phyloP scores from a whole-genome alignment of 2,113 vertebrate genomes.

The Oplegnathus fasciatus region DNA sequence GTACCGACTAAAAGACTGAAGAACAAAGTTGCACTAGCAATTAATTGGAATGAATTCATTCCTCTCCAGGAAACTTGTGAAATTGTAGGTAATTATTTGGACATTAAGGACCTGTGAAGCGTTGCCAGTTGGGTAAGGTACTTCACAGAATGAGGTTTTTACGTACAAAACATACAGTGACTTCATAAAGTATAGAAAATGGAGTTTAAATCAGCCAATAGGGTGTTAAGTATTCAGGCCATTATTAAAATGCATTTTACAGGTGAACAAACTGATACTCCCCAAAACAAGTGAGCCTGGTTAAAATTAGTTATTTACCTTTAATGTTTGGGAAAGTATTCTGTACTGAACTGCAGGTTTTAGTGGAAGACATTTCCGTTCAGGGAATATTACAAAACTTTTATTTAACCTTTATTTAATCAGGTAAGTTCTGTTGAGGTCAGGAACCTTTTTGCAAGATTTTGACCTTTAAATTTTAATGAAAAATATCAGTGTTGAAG shows the following conservation, averaged over 20 bases:
- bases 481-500: background rate
- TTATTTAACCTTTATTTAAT: background rate
- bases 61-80: background rate
- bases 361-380: background rate
- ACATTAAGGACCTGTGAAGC: background rate
- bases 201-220: too few relatives aligned
- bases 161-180: background rate
- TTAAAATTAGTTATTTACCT: too few relatives aligned
- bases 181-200: background rate
- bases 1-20: background rate
- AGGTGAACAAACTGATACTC: background rate
- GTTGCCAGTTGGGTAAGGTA: background rate
- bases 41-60: background rate
- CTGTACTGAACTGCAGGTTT: too few relatives aligned
- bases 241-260: background rate
- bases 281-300: too few relatives aligned
- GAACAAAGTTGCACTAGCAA: background rate
- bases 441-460: background rate
- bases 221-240: background rate
- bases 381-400: background rate
- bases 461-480: background rate
- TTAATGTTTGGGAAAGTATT: too few relatives aligned
- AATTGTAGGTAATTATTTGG: background rate
- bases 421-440: background rate
- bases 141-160: background rate